phyloP scores from a whole-genome alignment of 2,797 vertebrate species.

The Tenualosa ilisha region DNA sequence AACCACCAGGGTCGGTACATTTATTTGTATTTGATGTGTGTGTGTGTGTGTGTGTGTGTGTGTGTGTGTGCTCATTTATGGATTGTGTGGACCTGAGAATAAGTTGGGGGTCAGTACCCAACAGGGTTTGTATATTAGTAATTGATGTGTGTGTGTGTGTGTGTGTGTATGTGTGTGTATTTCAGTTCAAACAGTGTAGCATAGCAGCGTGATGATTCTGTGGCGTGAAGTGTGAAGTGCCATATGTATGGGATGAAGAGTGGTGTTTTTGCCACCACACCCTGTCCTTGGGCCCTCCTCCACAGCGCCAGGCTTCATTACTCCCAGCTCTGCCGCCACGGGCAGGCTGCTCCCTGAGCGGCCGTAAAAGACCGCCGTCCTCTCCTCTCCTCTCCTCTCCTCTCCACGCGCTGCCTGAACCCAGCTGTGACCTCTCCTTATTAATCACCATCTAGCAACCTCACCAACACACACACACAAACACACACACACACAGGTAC shows the following conservation, averaged over 20 bases:
- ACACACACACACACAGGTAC: constrained; percentile 15
- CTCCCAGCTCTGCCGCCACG: constrained; percentile 63
- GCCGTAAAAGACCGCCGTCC: constrained; percentile 73
- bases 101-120: no score
- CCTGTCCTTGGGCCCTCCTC: constrained; percentile 71
- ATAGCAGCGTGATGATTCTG: not conserved
- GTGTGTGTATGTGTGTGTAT: not conserved
- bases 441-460: constrained; percentile 65
- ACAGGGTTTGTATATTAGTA: no score
- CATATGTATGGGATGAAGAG: not conserved
- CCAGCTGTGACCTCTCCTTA: constrained; percentile 70
- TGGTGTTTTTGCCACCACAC: constrained; percentile 39
- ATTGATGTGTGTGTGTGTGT: not conserved
- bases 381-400: constrained; percentile 40
- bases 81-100: no score
- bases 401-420: constrained; percentile 51
- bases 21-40: constrained; percentile 51
- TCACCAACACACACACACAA: constrained; percentile 26
- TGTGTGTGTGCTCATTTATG: constrained; percentile 28
- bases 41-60: constrained; percentile 42
- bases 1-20: constrained; percentile 34
- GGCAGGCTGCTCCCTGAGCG: constrained; percentile 75
- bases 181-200: not conserved
- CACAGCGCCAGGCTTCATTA: constrained; percentile 74
- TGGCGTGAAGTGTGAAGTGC: not conserved